phyloP scores from a whole-genome alignment of 2,888 invertebrate species.

The Ditula angustiorana region DNA sequence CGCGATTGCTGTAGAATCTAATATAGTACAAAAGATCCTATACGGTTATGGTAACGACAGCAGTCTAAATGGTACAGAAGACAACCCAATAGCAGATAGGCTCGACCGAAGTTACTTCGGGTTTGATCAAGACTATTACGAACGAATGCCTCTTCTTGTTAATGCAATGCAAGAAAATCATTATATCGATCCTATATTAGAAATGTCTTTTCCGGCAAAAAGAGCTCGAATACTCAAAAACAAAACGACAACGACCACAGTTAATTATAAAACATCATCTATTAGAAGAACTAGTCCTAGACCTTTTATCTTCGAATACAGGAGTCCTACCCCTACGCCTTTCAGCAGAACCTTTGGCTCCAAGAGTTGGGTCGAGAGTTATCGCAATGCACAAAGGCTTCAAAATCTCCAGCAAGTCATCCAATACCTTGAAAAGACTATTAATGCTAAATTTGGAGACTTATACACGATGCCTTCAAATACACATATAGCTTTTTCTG shows the following conservation, averaged over 20 bases:
- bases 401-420: constrained; percentile 77
- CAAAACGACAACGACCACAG: constrained; percentile 47
- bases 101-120: constrained; percentile 74
- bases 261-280: constrained; percentile 49
- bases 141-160: constrained; percentile 79
- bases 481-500: constrained; percentile 73
- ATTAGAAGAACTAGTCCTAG: constrained; percentile 77
- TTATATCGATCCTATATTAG: constrained; percentile 63
- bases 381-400: constrained; percentile 75
- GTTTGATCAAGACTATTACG: constrained; percentile 78
- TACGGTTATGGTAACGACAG: constrained; percentile 49
- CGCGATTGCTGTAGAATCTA: constrained; percentile 79
- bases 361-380: constrained; percentile 75
- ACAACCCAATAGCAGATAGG: constrained; percentile 71
- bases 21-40: constrained; percentile 69
- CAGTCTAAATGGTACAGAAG: constrained; percentile 50
- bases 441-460: constrained; percentile 77
- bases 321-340: constrained; percentile 71
- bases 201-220: constrained; percentile 50
- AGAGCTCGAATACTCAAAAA: constrained; percentile 48
- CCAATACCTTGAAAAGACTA: constrained; percentile 76
- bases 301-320: constrained; percentile 79
- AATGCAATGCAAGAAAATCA: constrained; percentile 77
- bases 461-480: constrained; percentile 60
- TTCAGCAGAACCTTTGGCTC: constrained; percentile 71